Base-by-base conservation (phyloP, 2,888 invertebrate species). In the Xanthorhoe designata region DNA sequence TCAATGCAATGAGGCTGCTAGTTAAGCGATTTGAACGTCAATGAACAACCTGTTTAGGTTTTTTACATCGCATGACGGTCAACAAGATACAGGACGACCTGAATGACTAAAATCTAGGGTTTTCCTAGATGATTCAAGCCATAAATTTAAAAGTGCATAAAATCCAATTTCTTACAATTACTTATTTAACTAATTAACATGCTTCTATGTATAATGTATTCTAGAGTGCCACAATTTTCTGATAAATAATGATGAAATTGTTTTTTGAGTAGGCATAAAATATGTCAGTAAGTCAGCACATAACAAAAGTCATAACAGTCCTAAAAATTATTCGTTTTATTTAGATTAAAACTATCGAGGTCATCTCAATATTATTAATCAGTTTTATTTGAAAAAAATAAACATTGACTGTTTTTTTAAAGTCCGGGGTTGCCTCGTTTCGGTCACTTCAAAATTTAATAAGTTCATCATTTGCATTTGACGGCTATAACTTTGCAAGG, bases 1-100 rank as follows among this genome's bases (percentile, higher is more conserved):
- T 70, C 73, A 75, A 75, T 75, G 68, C n/a, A 50, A 75, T 74
- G 65, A 71, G 75, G 74, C 69, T 61, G 60, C 65, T 69, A 60
- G 72, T 75, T 74, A 56, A 53, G 59, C 58, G 59, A 10, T 17
- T 18, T 18, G 13, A 13, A 38, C 38, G 38, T 38, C 38, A 38
- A 38, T 38, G 38, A 38, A 8, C 38, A 42, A 32, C 32, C 32
- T 13, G 13, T 13, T 42, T 13, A 13, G 3, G 0, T 5, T 13
- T 42, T 13, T 42, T 13, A 13, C 38, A 5, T 42, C 38, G 38
- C 13, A 13, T 42, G 38, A 42, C 10, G 38, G 38, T 42, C 38
- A 42, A 13, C 38, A 42, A 42, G 38, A 42, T 13, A 13, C 38
- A 13, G 13, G 38, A 42, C 13, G 13, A 13, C 38, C 10, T 18